Conservation (phyloP, 2,113 vertebrate genomes). For the Leptobrachium leishanense region DNA sequence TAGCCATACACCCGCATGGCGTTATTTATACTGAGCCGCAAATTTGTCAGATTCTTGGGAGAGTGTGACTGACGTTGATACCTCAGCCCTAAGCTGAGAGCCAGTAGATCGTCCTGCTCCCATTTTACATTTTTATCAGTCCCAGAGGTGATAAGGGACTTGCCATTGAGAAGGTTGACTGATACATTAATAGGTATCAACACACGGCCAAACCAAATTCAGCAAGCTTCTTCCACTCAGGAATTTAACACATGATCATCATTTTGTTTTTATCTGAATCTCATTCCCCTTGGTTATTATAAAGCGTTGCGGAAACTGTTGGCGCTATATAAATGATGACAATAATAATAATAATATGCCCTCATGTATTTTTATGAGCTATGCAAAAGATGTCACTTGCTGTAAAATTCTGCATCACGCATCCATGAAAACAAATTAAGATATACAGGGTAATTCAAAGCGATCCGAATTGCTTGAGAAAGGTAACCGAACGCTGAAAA, state of each 20-base stretch:
- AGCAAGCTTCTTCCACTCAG: constrained; percentile 14
- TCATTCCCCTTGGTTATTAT: no score
- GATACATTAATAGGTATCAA: constrained; percentile 51
- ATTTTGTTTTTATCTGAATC: neutral
- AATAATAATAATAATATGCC: no score
- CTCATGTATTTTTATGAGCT: no score
- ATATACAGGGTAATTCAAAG: no score
- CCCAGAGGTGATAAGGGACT: constrained; percentile 54
- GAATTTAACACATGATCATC: neutral
- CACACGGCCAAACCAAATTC: constrained; percentile 33
- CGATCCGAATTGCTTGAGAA: no score
- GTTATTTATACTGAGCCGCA: constrained; percentile 64
- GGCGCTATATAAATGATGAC: no score
- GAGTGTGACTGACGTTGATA: constrained; percentile 60
- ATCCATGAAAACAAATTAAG: no score
- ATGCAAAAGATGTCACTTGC: no score
- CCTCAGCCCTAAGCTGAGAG: constrained; percentile 44
- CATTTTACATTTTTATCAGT: constrained; percentile 57
- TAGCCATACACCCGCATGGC: constrained; percentile 72
- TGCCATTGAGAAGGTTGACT: constrained; percentile 52
- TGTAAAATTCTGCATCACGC: no score
- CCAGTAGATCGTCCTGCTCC: constrained; percentile 39
- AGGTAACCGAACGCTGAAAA: no score
- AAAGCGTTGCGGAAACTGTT: no score
- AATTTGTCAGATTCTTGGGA: constrained; percentile 65